These are phyloP conservation scores for Athalia circularis DNA, from an alignment of 2,888 invertebrate species.

Conservation along the genomic window DNA sequence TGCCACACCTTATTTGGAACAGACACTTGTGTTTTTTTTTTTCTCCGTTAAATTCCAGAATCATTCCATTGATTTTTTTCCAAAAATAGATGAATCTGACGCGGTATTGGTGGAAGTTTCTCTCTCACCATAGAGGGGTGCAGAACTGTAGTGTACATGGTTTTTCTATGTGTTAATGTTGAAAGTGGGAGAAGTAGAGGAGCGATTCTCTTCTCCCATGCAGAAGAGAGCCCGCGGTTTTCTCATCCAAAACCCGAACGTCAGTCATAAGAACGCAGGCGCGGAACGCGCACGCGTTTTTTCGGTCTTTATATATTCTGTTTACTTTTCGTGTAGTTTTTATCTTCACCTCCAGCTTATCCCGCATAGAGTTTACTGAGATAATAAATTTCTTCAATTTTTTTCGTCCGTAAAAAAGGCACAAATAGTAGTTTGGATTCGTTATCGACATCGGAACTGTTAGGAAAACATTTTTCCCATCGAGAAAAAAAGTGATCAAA, in stretches of 20 bases:
- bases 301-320: neutral
- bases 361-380: neutral
- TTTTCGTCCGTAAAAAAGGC: no score
- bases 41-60: neutral
- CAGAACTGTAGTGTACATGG: neutral
- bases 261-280: slow-evolving; percentile 70
- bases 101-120: no score
- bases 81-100: no score
- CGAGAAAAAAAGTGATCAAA: neutral
- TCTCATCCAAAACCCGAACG: slow-evolving; percentile 34
- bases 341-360: neutral
- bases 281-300: slow-evolving; percentile 54
- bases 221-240: slow-evolving; percentile 31
- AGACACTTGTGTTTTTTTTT: neutral
- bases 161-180: neutral
- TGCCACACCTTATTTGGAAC: neutral
- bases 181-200: slow-evolving; percentile 1
- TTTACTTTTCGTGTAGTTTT: neutral
- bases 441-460: no score
- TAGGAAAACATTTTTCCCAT: neutral
- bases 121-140: no score
- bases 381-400: no score
- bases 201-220: slow-evolving; percentile 6
- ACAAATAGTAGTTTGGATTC: no score
- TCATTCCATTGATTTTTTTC: no score